Percentiles rank a stretch among this genome's conserved stretches.
These are phyloP conservation scores for Noctuana brunneofusca DNA, from an alignment of 2,888 invertebrate genomes.

Conservation along the genomic window DNA sequence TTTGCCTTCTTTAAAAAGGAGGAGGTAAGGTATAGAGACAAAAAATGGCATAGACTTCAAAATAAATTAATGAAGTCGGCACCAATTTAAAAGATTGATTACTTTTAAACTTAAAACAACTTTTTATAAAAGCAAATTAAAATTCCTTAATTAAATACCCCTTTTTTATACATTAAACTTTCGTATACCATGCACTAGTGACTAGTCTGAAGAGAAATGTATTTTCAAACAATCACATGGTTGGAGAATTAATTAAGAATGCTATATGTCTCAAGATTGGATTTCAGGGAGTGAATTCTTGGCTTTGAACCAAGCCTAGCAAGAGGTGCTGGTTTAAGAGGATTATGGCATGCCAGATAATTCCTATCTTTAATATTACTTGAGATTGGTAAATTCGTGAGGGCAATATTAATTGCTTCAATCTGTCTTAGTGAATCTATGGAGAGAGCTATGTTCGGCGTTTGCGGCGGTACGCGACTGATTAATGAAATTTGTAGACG, in stretches of 20 bases:
- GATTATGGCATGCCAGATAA: slow-evolving; percentile 12
- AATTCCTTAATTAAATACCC: no score
- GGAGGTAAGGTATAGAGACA: no score
- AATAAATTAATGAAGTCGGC: no score
- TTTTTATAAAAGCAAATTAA: no score
- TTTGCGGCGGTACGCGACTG: no score
- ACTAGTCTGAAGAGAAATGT: slow-evolving; percentile 1
- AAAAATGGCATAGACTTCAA: no score
- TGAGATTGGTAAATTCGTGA: slow-evolving; percentile 11
- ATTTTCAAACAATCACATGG: slow-evolving; percentile 13
- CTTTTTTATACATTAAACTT: no score
- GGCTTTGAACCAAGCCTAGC: slow-evolving; percentile 16
- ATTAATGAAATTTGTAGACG: no score
- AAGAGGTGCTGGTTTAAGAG: slow-evolving; percentile 10
- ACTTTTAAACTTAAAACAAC: no score
- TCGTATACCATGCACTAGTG: not conserved
- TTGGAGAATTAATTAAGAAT: slow-evolving; percentile 18
- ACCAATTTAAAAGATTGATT: no score
- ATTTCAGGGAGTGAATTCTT: slow-evolving; percentile 14
- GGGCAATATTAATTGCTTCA: slow-evolving; percentile 10
- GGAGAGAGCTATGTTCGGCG: no score
- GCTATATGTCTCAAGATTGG: slow-evolving; percentile 21
- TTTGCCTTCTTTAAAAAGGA: no score
- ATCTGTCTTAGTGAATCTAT: not conserved
- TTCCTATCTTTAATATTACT: slow-evolving; percentile 12